A percentile compares a stretch with the other conserved stretches of the same genome.
Evolutionary conservation across 2,113 vertebrate species (phyloP).

Genomic region (Gymnobelideus leadbeateri): DNA sequence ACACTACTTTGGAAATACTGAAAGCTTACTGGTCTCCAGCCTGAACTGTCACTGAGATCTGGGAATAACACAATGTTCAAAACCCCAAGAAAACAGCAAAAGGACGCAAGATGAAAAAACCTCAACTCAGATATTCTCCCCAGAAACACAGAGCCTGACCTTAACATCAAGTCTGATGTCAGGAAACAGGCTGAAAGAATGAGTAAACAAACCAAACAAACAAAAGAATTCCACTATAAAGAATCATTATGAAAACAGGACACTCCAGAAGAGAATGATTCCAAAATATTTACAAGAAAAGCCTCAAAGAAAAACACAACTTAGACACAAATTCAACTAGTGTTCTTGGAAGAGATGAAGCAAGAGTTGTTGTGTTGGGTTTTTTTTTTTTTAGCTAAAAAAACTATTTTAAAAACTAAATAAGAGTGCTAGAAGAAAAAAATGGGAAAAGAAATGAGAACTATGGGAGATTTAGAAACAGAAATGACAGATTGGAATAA

Average conservation of each 20-base stretch:
- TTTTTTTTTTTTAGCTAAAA: neutral
- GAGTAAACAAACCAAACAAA: neutral
- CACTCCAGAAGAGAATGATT: neutral
- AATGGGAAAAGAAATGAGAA: neutral
- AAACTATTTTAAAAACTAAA: neutral
- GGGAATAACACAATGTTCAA: neutral
- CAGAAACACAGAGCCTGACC: neutral
- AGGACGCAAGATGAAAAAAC: neutral
- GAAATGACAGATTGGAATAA: too few relatives aligned
- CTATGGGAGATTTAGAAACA: too few relatives aligned
- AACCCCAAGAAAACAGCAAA: neutral
- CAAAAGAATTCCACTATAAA: neutral
- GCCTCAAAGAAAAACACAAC: neutral
- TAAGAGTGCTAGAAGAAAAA: neutral
- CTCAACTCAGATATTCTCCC: neutral
- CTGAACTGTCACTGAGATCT: neutral
- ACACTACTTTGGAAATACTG: neutral
- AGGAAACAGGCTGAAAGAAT: neutral
- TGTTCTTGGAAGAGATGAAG: neutral
- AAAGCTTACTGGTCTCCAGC: neutral
- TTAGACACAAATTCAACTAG: neutral
- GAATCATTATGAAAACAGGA: neutral
- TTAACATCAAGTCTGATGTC: neutral
- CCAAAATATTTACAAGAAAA: neutral
- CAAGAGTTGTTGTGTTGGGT: neutral